Evolutionary conservation across 1,140 invertebrate species (phyloP).

Genomic region (Chrysoperla carnea): DNA sequence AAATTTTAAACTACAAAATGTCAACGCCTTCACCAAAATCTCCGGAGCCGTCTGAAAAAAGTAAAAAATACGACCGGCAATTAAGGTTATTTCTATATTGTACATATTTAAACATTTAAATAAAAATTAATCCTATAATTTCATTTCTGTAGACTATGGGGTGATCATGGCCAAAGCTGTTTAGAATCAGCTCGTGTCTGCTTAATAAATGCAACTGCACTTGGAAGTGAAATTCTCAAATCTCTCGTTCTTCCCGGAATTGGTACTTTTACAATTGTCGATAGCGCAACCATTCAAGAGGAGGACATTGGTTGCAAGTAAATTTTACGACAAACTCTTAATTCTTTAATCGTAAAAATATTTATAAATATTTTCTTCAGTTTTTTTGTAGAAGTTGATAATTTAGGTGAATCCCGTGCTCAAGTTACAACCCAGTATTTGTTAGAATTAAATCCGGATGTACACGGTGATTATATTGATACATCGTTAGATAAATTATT

Average conservation of each 20-base stretch:
- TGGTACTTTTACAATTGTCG: constrained; percentile 91
- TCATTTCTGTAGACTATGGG: constrained; percentile 63
- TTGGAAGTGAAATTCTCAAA: constrained; percentile 91
- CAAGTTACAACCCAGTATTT: constrained; percentile 65
- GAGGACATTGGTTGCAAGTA: constrained; percentile 90
- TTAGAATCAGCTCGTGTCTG: constrained; percentile 83
- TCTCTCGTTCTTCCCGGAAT: constrained; percentile 87
- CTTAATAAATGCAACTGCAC: constrained; percentile 82
- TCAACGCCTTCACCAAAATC: constrained; percentile 62
- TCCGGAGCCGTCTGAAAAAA: constrained; percentile 42
- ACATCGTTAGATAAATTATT: constrained; percentile 73
- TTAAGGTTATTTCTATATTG: constrained; percentile 36
- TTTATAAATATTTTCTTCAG: constrained; percentile 22
- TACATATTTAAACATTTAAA: not conserved
- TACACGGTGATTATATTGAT: constrained; percentile 80
- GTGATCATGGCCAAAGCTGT: constrained; percentile 84
- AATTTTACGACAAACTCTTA: constrained; percentile 12
- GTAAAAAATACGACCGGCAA: constrained; percentile 61
- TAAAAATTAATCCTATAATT: not conserved
- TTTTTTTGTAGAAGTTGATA: constrained; percentile 73
- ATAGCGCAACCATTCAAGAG: constrained; percentile 67
- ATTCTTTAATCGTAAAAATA: too few species aligned
- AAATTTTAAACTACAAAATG: constrained; percentile 25
- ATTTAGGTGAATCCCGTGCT: constrained; percentile 66
- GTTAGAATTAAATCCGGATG: constrained; percentile 84